Conservation (phyloP, 2,888 invertebrate genomes). For the Mayetiola destructor region DNA sequence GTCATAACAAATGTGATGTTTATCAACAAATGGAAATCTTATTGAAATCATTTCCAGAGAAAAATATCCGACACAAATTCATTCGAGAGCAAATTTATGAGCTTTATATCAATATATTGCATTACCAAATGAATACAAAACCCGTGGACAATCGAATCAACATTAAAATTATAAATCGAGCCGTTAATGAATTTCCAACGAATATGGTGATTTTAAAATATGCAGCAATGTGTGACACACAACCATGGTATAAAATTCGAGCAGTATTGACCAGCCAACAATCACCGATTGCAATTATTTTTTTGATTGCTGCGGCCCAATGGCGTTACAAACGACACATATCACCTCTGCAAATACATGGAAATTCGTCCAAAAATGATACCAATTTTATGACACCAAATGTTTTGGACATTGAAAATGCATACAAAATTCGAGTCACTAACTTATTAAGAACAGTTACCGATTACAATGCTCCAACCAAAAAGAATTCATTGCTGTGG, state of each 20-base stretch:
- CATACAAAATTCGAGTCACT: conserved; percentile 27
- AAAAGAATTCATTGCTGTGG: conserved; percentile 42
- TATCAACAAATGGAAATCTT: conserved; percentile 23
- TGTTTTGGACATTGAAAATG: conserved; percentile 14
- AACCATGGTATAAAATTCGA: conserved; percentile 42
- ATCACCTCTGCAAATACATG: not conserved
- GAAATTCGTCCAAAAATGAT: not conserved
- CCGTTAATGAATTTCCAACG: conserved; percentile 40
- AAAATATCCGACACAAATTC: conserved; percentile 22
- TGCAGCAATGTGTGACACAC: conserved; percentile 31
- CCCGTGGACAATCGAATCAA: conserved; percentile 26
- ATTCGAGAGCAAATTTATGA: conserved; percentile 37
- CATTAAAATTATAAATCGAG: conserved; percentile 24
- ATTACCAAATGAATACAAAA: conserved; percentile 18
- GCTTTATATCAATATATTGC: conserved; percentile 27
- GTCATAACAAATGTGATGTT: conserved; percentile 21
- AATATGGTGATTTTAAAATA: conserved; percentile 42
- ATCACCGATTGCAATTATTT: conserved; percentile 36
- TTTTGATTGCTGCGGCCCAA: conserved; percentile 34
- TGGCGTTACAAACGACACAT: conserved; percentile 2
- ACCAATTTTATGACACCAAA: not conserved
- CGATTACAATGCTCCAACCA: conserved; percentile 21
- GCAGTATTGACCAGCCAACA: conserved; percentile 33
- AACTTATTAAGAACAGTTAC: conserved; percentile 26
- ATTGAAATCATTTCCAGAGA: conserved; percentile 21